A percentile compares a stretch with the other conserved stretches of the same genome.
Conservation (phyloP, 2,797 vertebrate genomes). For the Adrianichthys oophorus region DNA sequence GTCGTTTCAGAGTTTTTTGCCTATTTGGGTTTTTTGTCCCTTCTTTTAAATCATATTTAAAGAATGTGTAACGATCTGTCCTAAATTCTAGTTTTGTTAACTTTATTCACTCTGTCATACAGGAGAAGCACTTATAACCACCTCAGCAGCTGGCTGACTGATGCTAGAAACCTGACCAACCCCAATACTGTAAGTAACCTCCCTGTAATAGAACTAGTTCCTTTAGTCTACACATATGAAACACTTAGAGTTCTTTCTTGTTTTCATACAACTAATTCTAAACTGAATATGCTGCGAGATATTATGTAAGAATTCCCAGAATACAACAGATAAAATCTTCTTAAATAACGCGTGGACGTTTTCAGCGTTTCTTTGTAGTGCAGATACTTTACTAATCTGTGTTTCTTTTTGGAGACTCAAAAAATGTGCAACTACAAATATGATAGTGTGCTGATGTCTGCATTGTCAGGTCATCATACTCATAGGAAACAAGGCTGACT, state of each 20-base stretch:
- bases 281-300: too few species aligned
- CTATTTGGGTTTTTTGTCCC: neutral
- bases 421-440: neutral
- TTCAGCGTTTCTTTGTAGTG: too few species aligned
- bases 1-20: neutral
- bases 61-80: slow-evolving; percentile 10
- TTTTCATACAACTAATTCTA: too few species aligned
- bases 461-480: slow-evolving; percentile 93
- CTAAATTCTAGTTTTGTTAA: slow-evolving; percentile 47
- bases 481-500: slow-evolving; percentile 98
- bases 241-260: too few species aligned
- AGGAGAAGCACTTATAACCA: slow-evolving; percentile 99
- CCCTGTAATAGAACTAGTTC: too few species aligned
- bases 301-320: too few species aligned
- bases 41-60: slow-evolving; percentile 4
- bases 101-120: slow-evolving; percentile 34
- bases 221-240: too few species aligned
- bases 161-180: slow-evolving; percentile 98
- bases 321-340: too few species aligned
- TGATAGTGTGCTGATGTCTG: slow-evolving; percentile 25
- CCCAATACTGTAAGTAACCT: slow-evolving; percentile 93
- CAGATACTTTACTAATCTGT: too few species aligned
- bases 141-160: slow-evolving; percentile 99
- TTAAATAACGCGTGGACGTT: too few species aligned
- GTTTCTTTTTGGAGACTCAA: neutral